Base-by-base conservation (phyloP, 2,797 vertebrate genomes). In the Hyperoplus lanceolatus region DNA sequence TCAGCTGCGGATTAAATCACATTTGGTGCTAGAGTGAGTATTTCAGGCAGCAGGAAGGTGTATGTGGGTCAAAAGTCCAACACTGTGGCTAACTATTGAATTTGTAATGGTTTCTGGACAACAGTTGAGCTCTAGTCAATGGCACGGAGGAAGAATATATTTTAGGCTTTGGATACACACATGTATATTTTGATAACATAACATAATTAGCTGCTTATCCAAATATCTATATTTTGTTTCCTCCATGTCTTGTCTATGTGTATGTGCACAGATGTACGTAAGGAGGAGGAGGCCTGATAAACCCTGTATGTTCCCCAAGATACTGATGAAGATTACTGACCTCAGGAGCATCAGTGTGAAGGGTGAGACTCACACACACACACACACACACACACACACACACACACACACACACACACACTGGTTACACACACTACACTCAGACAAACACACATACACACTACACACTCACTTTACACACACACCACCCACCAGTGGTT, bases 311-410 rank as follows among this genome's bases (percentile, higher is more conserved):
- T 99, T 99, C 93, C 98, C 98, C 89, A 99, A 99, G 92, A 99
- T 99, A 95, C 95, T 99, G 82, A 99, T 99, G 98, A 99, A 99
- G 96, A 99, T 99, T 83, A 99, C 98, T 0, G 98, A 99, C 92
- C 96, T 99, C 63, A 93, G 97, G 84, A 98, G 98, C 94, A 99
- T 99, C 95, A 99, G 98, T 56, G 97, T 97, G 80, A 99, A 98
- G 93, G 98, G 98, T 99, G 80, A 96, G 96, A 70, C 39, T n/a
- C 41, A 49, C 41, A 41, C 53, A 55, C 61, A 42, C 53, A 67
- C 46, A 48, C 21, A 12, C 39, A n/a, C 21, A 21, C 21, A 21
- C 21, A 21, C 21, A 21, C 29, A 29, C 29, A 29, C 10, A 43
- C 60, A 43, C 46, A 57, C 46, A 16, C 38, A 42, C 12, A 63